Conservation (phyloP, 2,888 invertebrate genomes). For the Himalopsyche tibetana region DNA sequence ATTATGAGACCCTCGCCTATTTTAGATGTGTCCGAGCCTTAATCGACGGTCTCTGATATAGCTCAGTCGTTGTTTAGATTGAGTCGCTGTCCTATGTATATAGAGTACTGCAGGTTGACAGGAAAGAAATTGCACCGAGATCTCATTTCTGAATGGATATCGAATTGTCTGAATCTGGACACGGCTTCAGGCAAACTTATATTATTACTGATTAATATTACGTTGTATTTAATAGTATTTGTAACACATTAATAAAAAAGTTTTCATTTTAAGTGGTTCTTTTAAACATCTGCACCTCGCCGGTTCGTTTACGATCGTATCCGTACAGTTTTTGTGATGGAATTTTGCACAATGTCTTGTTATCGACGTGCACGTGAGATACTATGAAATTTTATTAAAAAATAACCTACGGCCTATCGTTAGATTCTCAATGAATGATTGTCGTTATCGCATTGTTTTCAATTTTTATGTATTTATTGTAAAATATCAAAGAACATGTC, state of each 20-base stretch:
- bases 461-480: constrained; percentile 52
- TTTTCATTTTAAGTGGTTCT: too few species aligned
- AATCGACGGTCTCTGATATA: not conserved
- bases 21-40: not conserved
- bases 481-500: constrained; percentile 56
- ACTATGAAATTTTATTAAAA: not conserved
- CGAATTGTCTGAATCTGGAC: not conserved
- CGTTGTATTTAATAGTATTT: too few species aligned
- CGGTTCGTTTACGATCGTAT: not conserved
- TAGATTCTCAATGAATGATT: not conserved
- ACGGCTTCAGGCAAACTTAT: not conserved
- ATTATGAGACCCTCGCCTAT: not conserved
- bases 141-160: constrained; percentile 3
- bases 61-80: not conserved
- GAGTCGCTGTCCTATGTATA: too few species aligned
- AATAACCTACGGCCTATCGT: not conserved
- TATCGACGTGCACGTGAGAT: not conserved
- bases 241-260: too few species aligned
- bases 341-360: not conserved
- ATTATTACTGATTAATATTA: too few species aligned
- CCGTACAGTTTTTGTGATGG: not conserved
- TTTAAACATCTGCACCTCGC: not conserved
- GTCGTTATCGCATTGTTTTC: not conserved
- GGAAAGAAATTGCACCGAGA: not conserved
- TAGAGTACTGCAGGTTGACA: not conserved